Percentiles rank a stretch among this genome's conserved stretches.
These are phyloP conservation scores for Epistrophe eligans DNA, from an alignment of 2,888 invertebrate species.

Conservation along the genomic window DNA sequence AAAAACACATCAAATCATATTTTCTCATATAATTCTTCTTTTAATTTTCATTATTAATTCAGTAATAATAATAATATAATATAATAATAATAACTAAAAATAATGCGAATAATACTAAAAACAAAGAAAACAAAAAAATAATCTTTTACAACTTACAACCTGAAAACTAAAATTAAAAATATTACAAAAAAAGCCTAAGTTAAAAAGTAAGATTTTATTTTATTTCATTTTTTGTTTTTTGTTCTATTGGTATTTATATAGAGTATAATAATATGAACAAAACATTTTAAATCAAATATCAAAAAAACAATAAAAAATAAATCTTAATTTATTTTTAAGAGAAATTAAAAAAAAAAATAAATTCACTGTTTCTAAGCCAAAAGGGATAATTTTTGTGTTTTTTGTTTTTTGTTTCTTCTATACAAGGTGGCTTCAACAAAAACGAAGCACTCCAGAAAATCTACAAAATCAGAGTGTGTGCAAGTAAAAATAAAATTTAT, in stretches of 20 bases:
- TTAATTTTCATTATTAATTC: slow-evolving; percentile 77
- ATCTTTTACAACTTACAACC: slow-evolving; percentile 74
- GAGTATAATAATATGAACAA: slow-evolving; percentile 41
- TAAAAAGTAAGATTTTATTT: slow-evolving; percentile 52
- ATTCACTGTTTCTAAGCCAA: slow-evolving; percentile 62
- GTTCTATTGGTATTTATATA: slow-evolving; percentile 35
- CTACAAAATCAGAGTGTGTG: slow-evolving; percentile 57
- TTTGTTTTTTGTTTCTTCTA: slow-evolving; percentile 43
- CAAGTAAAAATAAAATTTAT: slow-evolving; percentile 34
- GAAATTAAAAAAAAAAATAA: slow-evolving; percentile 56
- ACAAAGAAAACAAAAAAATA: slow-evolving; percentile 76
- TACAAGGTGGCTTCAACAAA: slow-evolving; percentile 72
- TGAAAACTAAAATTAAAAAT: slow-evolving; percentile 61
- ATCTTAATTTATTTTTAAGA: slow-evolving; percentile 26
- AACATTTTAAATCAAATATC: slow-evolving; percentile 29
- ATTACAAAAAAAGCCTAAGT: slow-evolving; percentile 60
- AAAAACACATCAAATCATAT: slow-evolving; percentile 63
- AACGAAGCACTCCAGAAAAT: slow-evolving; percentile 66
- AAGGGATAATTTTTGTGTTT: slow-evolving; percentile 39
- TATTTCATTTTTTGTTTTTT: slow-evolving; percentile 36
- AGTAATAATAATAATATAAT: slow-evolving; percentile 70
- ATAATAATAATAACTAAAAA: slow-evolving; percentile 74
- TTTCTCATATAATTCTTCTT: slow-evolving; percentile 70
- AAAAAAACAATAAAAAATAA: slow-evolving; percentile 13
- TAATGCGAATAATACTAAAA: slow-evolving; percentile 77